Conservation (phyloP, 2,797 vertebrate genomes). For the Clangula hyemalis region DNA sequence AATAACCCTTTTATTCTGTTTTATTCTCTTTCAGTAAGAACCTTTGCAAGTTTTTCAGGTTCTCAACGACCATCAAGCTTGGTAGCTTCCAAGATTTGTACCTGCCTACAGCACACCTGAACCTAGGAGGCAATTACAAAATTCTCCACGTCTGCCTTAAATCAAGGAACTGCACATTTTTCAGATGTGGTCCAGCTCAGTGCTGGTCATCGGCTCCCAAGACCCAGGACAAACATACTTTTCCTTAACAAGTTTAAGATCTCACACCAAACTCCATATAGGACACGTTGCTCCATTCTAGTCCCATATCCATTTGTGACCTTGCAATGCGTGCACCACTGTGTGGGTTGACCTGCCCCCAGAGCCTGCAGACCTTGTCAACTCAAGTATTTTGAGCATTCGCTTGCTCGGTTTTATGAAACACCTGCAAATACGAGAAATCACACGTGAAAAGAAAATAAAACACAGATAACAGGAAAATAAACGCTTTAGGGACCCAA, state of each 20-base stretch:
- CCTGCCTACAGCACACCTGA: not conserved
- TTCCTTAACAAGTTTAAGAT: not conserved
- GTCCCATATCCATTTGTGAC: not conserved
- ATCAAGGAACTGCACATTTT: not conserved
- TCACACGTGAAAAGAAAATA: not conserved
- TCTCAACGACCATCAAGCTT: not conserved
- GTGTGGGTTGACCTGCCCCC: not conserved
- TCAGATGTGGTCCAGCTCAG: not conserved
- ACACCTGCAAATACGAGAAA: not conserved
- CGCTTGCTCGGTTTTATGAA: not conserved
- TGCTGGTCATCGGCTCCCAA: not conserved
- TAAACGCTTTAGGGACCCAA: not conserved
- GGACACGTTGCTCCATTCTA: not conserved
- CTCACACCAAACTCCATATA: not conserved
- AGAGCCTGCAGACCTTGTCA: not conserved
- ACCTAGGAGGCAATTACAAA: not conserved
- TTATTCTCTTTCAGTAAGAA: not conserved
- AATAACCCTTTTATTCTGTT: slow-evolving; percentile 1
- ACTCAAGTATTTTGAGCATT: not conserved
- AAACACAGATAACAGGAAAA: not conserved
- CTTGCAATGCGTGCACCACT: not conserved
- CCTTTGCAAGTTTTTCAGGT: not conserved
- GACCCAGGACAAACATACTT: not conserved
- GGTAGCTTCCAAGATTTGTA: not conserved
- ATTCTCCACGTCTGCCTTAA: not conserved